Evolutionary conservation across 2,797 vertebrate genomes (phyloP).

Genomic region (Oreortyx pictus): DNA sequence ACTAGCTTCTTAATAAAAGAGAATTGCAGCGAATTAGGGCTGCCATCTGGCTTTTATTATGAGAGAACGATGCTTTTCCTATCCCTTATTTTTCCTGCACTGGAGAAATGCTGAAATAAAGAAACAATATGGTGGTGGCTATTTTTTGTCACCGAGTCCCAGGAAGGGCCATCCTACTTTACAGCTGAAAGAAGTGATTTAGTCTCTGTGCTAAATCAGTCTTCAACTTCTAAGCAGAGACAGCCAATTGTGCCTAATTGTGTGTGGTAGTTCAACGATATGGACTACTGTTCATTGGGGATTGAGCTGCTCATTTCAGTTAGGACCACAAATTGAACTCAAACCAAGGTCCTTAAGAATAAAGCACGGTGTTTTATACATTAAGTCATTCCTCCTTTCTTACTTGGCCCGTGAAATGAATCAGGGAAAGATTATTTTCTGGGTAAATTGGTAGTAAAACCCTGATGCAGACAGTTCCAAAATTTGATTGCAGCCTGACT

Average conservation of each 20-base stretch:
- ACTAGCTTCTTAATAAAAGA: slow-evolving; percentile 61
- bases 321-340: slow-evolving; percentile 70
- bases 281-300: slow-evolving; percentile 64
- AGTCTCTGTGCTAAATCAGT: slow-evolving; percentile 54
- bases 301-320: slow-evolving; percentile 73
- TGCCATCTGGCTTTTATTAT: slow-evolving; percentile 59
- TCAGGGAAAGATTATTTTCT: slow-evolving; percentile 75
- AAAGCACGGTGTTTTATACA: slow-evolving; percentile 62
- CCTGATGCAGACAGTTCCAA: slow-evolving; percentile 65
- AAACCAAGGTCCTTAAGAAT: slow-evolving; percentile 62
- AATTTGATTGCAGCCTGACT: slow-evolving; percentile 73
- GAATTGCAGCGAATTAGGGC: slow-evolving; percentile 45
- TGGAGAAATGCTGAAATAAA: slow-evolving; percentile 46
- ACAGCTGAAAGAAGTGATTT: slow-evolving; percentile 58
- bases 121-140: slow-evolving; percentile 1
- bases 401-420: slow-evolving; percentile 71
- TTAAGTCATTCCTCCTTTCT: slow-evolving; percentile 61
- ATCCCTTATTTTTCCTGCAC: slow-evolving; percentile 32
- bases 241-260: slow-evolving; percentile 73
- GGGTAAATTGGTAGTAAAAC: slow-evolving; percentile 73
- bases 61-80: slow-evolving; percentile 21
- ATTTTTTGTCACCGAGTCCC: background rate
- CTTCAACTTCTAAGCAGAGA: slow-evolving; percentile 65
- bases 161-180: slow-evolving; percentile 46
- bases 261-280: slow-evolving; percentile 59